Evolutionary conservation across 2,797 vertebrate species (phyloP), one percentile per base, ranked within the genome.

Genomic region (Coendou prehensilis): DNA sequence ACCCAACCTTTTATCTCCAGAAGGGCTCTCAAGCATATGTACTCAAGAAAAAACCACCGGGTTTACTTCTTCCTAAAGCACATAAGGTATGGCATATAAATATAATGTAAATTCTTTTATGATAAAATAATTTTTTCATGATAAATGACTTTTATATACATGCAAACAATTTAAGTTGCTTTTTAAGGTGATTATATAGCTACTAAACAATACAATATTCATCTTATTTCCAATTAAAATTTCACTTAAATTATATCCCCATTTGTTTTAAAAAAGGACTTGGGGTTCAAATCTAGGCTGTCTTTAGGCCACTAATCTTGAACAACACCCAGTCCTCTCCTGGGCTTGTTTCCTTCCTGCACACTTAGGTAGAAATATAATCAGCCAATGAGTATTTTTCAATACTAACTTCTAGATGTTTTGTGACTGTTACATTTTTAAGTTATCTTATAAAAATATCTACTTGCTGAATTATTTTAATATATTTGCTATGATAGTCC

Each of bases 31-130:
- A 96, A 61, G 98, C 98, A 22, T 99, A 99, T 91, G 99, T 99
- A 28, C 99, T 99, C 63, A 99, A 99, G 96, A 99, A 99, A 98
- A 99, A 99, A 92, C 99, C 99, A 2, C 98, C 99, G 15, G 99
- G 99, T 2, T 97, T 98, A 37, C 99, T 99, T 92, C 98, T 99
- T 54, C 99, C 99, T 54, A 98, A 99, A 83, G 99, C 99, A 73
- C 99, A 99, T 97, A 98, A 99, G 99, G 99, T 99, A 97, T 64
- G 82, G n/a, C 63, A 41, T 76, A 71, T 80, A 78, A n/a, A 76
- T 14, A 18, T 30, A 96, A 11, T 71, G 26, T 23, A 54, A 33
- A 0, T 89, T 73, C 18, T 79, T 79, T 82, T 3, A 5, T 63
- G n/a, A 95, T 33, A 26, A 76, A 45, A 45, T 10, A 26, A 50